Conservation (phyloP, 2,113 vertebrate genomes). For the Xyrauchen texanus region DNA sequence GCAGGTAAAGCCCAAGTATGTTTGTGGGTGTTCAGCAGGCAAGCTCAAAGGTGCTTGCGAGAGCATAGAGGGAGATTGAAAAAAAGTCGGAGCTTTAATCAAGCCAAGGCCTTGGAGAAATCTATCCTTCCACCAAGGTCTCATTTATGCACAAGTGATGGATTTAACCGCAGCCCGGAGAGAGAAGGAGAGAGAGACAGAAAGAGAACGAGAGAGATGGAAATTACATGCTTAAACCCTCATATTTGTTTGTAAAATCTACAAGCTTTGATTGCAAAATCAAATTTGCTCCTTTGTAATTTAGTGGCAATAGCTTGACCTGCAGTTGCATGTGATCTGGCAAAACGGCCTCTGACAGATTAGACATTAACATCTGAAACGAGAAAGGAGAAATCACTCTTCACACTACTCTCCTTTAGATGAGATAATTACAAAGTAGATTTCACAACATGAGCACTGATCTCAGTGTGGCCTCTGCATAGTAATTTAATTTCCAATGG, state of each 20-base stretch:
- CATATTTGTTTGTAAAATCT: slow-evolving; percentile 24
- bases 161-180: slow-evolving; percentile 58
- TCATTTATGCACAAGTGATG: slow-evolving; percentile 64
- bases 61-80: slow-evolving; percentile 34
- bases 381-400: slow-evolving; percentile 31
- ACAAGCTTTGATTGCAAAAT: not conserved
- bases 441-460: slow-evolving; percentile 40
- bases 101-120: slow-evolving; percentile 40
- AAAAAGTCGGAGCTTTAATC: slow-evolving; percentile 28
- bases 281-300: slow-evolving; percentile 32
- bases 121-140: slow-evolving; percentile 37
- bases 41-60: slow-evolving; percentile 16
- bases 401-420: slow-evolving; percentile 44
- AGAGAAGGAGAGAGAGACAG: slow-evolving; percentile 12
- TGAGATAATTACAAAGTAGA: slow-evolving; percentile 54
- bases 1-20: slow-evolving; percentile 17
- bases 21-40: slow-evolving; percentile 22
- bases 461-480: slow-evolving; percentile 43
- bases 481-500: slow-evolving; percentile 50
- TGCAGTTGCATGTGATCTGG: not conserved
- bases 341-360: slow-evolving; percentile 25
- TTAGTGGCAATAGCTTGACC: slow-evolving; percentile 26
- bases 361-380: slow-evolving; percentile 50
- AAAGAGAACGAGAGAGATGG: not conserved
- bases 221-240: slow-evolving; percentile 11